Evolutionary conservation across 2,888 invertebrate species (phyloP).

Genomic region (Drosophila dives): DNA sequence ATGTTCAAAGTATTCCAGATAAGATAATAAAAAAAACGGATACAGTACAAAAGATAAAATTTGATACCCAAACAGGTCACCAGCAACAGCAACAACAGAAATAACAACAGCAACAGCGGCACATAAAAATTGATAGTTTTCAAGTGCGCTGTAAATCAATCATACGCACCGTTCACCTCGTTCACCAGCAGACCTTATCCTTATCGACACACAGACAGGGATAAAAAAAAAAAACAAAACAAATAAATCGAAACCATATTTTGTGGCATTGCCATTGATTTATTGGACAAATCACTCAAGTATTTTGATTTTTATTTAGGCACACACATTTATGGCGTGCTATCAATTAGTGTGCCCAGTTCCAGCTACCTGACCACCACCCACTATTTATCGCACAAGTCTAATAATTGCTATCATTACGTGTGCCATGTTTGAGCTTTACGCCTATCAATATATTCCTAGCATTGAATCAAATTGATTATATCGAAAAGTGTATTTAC

Average conservation of each 20-base stretch:
- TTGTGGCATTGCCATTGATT: slow-evolving; percentile 35
- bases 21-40: slow-evolving; percentile 51
- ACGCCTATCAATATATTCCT: slow-evolving; percentile 8
- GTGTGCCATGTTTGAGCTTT: not conserved
- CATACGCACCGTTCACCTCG: slow-evolving; percentile 42
- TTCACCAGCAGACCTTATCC: slow-evolving; percentile 17
- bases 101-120: not conserved
- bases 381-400: slow-evolving; percentile 3
- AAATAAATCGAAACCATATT: slow-evolving; percentile 1
- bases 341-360: slow-evolving; percentile 39
- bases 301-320: slow-evolving; percentile 19
- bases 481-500: not conserved
- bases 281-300: slow-evolving; percentile 32
- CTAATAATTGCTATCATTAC: slow-evolving; percentile 27
- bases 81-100: slow-evolving; percentile 9
- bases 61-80: slow-evolving; percentile 51
- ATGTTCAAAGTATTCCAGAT: slow-evolving; percentile 56
- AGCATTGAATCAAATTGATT: slow-evolving; percentile 8
- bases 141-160: slow-evolving; percentile 67
- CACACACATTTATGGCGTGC: slow-evolving; percentile 19
- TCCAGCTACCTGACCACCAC: not conserved
- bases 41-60: slow-evolving; percentile 37
- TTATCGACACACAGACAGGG: slow-evolving; percentile 3
- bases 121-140: slow-evolving; percentile 42
- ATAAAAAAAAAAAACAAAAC: slow-evolving; percentile 24